Base-by-base conservation (phyloP, 2,888 invertebrate genomes). In the Eristalinus sepulchralis region DNA sequence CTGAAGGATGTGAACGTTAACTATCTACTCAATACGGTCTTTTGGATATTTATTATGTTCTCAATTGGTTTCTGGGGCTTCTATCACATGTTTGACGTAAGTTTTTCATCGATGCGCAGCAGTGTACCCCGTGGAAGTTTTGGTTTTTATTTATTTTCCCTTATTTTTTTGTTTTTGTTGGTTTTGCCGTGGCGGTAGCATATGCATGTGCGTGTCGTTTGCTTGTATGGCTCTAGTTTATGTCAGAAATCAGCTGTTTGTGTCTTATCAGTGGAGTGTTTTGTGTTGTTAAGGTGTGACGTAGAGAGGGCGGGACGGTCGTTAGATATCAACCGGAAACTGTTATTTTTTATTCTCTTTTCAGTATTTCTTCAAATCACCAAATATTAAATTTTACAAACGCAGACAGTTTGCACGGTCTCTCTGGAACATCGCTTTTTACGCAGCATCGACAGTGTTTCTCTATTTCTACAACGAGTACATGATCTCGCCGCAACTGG, bases 401-500 rank as follows among this genome's bases (percentile, higher is more conserved):
- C 91, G 91, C 9, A 91, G 90, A 83, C 93, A 92, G 80, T 91
- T 92, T 55, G 90, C 91, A 0, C 90, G 92, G 1, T 89, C 92
- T 17, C 89, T 93, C 55, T 92, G 93, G 92, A 92, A 92, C 81
- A 91, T 92, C 57, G 91, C 92, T 20, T 92, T 92, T 79, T 92
- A 91, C 89, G 90, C 90, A 24, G 93, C 93, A 10, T 90, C 91
- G 59, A 90, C 91, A 33, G 88, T 91, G 20, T 93, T 93, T 80
- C 88, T 93, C 39, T 90, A 91, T 88, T 90, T 91, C 47, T 92
- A 92, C 88, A 92, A 93, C 84, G 91, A 92, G 83, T 91, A 91
- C 72, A 92, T 93, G 89, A 91, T 92, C 78, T 89, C 91, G 89
- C 92, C 93, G 9, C 91, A 92, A 66, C 73, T 93, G 72, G 89